These are phyloP conservation scores for Lycaena phlaeas DNA, from an alignment of 2,888 invertebrate species.

Conservation along the genomic window DNA sequence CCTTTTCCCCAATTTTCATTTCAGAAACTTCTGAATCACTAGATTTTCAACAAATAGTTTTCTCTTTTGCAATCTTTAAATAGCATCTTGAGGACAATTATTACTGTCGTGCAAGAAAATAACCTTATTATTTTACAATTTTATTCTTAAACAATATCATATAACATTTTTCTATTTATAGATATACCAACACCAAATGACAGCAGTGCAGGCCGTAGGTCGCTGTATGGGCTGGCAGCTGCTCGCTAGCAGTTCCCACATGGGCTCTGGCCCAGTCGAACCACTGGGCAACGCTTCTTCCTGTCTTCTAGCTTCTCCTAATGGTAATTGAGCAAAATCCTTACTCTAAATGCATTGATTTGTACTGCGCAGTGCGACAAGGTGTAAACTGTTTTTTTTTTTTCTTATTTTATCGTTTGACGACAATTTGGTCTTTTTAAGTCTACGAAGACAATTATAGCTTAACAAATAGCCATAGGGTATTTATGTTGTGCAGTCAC, in stretches of 20 bases:
- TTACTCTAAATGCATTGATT: background rate
- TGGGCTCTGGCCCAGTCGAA: slow-evolving; percentile 92
- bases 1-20: too few species aligned
- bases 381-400: background rate
- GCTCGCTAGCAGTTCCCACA: slow-evolving; percentile 88
- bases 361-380: slow-evolving; percentile 3
- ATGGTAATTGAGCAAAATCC: slow-evolving; percentile 63
- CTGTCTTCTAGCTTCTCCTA: slow-evolving; percentile 91
- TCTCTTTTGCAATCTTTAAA: background rate
- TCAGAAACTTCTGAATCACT: too few species aligned
- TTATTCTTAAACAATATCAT: slow-evolving; percentile 3
- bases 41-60: too few species aligned
- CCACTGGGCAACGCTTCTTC: slow-evolving; percentile 94
- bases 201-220: slow-evolving; percentile 90
- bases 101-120: slow-evolving; percentile 8
- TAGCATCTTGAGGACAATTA: slow-evolving; percentile 6
- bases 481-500: background rate
- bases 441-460: background rate
- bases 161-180: slow-evolving; percentile 27
- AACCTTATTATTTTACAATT: slow-evolving; percentile 4
- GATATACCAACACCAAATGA: slow-evolving; percentile 96
- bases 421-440: slow-evolving; percentile 5
- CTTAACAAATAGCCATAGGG: too few species aligned
- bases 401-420: background rate
- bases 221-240: slow-evolving; percentile 98